These are phyloP conservation scores for Huso huso DNA, from an alignment of 2,797 vertebrate genomes.

Conservation along the genomic window DNA sequence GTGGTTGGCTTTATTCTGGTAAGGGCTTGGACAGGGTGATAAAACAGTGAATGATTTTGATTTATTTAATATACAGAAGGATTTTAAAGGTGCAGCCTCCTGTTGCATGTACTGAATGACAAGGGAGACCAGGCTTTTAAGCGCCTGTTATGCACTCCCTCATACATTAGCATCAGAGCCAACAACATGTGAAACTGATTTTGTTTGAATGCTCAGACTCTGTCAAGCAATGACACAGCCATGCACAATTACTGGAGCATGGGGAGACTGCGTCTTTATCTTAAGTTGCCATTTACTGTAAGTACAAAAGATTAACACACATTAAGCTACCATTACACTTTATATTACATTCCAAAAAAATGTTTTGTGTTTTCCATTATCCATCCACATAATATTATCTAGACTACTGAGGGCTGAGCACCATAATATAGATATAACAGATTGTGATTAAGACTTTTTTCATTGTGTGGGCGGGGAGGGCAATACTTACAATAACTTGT, in stretches of 20 bases:
- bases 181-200: too few species aligned
- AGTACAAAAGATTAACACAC: conserved; percentile 24
- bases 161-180: too few species aligned
- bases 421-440: conserved; percentile 9
- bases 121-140: conserved; percentile 4
- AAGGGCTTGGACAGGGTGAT: conserved; percentile 20
- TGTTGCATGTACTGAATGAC: conserved; percentile 12
- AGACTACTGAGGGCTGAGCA: conserved; percentile 9
- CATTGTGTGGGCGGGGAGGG: conserved; percentile 7
- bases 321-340: conserved; percentile 20
- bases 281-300: conserved; percentile 21
- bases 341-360: conserved; percentile 23
- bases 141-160: too few species aligned
- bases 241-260: neutral
- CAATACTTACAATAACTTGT: conserved; percentile 11
- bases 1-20: conserved; percentile 25
- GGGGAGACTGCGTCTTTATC: conserved; percentile 12
- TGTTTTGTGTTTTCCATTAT: conserved; percentile 15
- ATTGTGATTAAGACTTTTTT: neutral
- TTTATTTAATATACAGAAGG: conserved; percentile 14
- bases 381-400: conserved; percentile 15
- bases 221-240: too few species aligned
- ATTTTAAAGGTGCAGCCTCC: conserved; percentile 17
- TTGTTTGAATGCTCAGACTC: too few species aligned
- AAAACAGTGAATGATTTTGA: conserved; percentile 28